phyloP scores from a whole-genome alignment of 2,888 invertebrate genomes.

The Nymphalis polychloros region DNA sequence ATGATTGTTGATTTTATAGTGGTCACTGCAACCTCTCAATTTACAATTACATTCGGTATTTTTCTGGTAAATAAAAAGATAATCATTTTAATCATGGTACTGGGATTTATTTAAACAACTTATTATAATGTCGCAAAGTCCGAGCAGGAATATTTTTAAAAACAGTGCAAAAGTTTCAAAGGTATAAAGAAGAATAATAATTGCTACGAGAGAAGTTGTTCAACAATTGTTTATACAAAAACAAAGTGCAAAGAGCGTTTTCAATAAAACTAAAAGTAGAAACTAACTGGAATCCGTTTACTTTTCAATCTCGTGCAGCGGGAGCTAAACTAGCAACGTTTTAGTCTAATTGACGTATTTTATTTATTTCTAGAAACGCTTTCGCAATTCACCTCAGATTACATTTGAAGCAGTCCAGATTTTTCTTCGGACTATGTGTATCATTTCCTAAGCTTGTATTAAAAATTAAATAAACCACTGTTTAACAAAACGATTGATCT shows the following conservation, averaged over 20 bases:
- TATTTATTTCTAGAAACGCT: conserved; percentile 6
- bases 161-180: not conserved
- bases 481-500: too few relatives aligned
- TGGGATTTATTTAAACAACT: too few relatives aligned
- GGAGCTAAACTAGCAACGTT: not conserved
- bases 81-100: too few relatives aligned
- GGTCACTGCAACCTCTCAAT: too few relatives aligned
- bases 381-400: not conserved
- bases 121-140: too few relatives aligned
- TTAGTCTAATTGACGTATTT: conserved; percentile 14
- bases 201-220: conserved; percentile 6
- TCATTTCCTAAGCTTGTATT: not conserved
- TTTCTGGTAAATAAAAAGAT: too few relatives aligned
- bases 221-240: conserved; percentile 16
- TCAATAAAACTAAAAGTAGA: conserved; percentile 8
- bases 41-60: too few relatives aligned
- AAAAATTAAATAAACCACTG: too few relatives aligned
- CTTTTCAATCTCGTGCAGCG: conserved; percentile 2
- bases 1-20: too few relatives aligned
- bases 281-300: conserved; percentile 4
- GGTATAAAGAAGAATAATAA: conserved; percentile 1
- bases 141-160: not conserved
- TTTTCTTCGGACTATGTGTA: not conserved
- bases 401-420: not conserved
- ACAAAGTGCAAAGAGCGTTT: conserved; percentile 5